Conservation (phyloP, 1,140 invertebrate genomes). For the Papilio helenus region DNA sequence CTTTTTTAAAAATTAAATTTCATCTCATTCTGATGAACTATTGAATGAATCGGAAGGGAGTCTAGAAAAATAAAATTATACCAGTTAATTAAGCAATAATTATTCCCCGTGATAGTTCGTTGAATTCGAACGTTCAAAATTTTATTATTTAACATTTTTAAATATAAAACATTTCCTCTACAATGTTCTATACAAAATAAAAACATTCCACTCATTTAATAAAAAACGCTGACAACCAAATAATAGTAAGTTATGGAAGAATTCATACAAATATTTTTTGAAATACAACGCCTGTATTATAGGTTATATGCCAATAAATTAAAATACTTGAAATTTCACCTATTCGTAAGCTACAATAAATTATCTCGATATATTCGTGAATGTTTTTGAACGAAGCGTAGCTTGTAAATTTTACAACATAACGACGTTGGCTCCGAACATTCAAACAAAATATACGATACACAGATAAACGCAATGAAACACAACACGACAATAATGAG, state of each 20-base stretch:
- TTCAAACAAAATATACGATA: conserved; percentile 16
- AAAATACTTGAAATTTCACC: conserved; percentile 26
- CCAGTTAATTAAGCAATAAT: too few relatives aligned
- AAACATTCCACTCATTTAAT: neutral
- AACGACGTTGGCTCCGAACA: conserved; percentile 14
- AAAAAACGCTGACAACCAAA: neutral
- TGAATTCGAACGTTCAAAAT: neutral
- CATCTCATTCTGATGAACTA: too few relatives aligned
- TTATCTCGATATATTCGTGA: conserved; percentile 16
- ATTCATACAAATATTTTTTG: neutral
- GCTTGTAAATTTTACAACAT: conserved; percentile 23
- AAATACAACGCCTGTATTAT: neutral
- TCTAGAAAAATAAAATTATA: too few relatives aligned
- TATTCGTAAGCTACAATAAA: conserved; percentile 14
- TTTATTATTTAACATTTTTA: neutral
- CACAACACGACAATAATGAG: neutral
- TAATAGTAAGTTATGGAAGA: conserved; percentile 3
- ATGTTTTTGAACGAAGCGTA: conserved; percentile 9
- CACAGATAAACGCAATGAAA: conserved; percentile 15
- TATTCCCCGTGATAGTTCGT: too few relatives aligned
- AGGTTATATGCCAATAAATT: conserved; percentile 23
- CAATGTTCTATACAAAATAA: neutral
- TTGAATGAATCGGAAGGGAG: too few relatives aligned
- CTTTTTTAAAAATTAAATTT: too few relatives aligned
- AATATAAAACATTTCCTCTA: too few relatives aligned